Evolutionary conservation across 2,888 invertebrate genomes (phyloP), one percentile per base, ranked within the genome.

Genomic region (Nomada hirtipes): DNA sequence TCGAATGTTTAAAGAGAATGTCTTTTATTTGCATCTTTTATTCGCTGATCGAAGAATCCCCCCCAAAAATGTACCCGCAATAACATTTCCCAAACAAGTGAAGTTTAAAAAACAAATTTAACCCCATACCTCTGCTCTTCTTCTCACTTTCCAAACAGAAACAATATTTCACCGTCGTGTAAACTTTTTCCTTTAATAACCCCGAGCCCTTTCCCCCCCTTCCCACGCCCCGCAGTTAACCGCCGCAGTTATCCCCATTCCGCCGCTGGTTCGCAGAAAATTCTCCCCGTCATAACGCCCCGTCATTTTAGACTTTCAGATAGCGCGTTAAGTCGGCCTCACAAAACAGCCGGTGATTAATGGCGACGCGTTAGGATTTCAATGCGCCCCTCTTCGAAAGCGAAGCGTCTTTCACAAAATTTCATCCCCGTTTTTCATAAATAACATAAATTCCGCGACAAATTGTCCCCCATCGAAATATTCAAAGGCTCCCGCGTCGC

Each of bases 141-240:
- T 53, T 9, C n/a, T 36, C 36, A 53, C 20, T 44, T 4, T 2
- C 29, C 10, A n/a, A 59, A 59, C 15, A 4, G 26, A 50, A 70
- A 70, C 59, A 4, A 70, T 70, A 60, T 59, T 60, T 70, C 53
- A 36, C 29, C 15, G 15, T 4, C 15, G 47, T 10, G 50, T 70
- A 69, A 69, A 59, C 69, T 69, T 70, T 60, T 70, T 60, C 70
- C 29, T 26, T 70, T 60, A 70, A 60, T 60, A 70, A 70, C 29
- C 47, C 13, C 13, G 26, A 9, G 20, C n/a, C 23, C 57, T n/a
- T 18, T 23, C 23, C 3, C 23, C 13, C 26, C 10, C 23, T 4
- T 11, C 13, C 2, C 44, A 18, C 18, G 23, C 15, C 29, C 15
- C 9, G 59, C 59, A 60, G 47, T 60, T 70, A 70, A 70, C 20